A percentile compares a stretch with the other conserved stretches of the same genome.
Conservation (phyloP, 2,888 invertebrate genomes). For the Fragum whitleyi region DNA sequence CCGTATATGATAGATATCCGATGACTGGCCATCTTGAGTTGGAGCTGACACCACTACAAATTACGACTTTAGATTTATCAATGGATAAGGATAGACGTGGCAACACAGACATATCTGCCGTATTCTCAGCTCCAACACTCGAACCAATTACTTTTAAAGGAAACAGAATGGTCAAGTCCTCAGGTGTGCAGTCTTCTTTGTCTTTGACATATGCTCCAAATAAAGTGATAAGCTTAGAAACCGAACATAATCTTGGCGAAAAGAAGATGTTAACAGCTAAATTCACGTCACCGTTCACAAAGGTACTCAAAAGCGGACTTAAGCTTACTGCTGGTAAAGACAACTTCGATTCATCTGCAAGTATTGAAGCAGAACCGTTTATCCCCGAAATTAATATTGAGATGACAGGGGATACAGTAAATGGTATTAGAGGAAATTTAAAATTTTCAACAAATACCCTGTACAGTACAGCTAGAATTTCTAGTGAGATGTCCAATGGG, state of each 20-base stretch:
- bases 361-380: constrained; percentile 45
- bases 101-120: constrained; percentile 38
- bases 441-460: constrained; percentile 24
- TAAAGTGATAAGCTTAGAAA: constrained; percentile 28
- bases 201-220: constrained; percentile 13
- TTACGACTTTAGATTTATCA: constrained; percentile 38
- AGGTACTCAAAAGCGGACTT: constrained; percentile 19
- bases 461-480: constrained; percentile 30
- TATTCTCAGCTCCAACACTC: constrained; percentile 40
- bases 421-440: constrained; percentile 45
- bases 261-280: constrained; percentile 23
- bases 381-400: constrained; percentile 33
- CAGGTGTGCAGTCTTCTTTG: constrained; percentile 13
- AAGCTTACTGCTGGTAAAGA: constrained; percentile 6
- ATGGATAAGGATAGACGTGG: constrained; percentile 20
- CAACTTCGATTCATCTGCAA: constrained; percentile 16
- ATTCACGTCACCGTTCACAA: constrained; percentile 47
- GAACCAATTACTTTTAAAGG: constrained; percentile 46
- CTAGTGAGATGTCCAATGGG: constrained; percentile 20
- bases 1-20: constrained; percentile 61
- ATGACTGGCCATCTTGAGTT: constrained; percentile 67
- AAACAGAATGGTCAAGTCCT: background rate
- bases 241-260: constrained; percentile 7
- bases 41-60: constrained; percentile 38
- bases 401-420: constrained; percentile 30